These are phyloP conservation scores for Alca torda DNA, from an alignment of 2,797 vertebrate species.

Conservation along the genomic window DNA sequence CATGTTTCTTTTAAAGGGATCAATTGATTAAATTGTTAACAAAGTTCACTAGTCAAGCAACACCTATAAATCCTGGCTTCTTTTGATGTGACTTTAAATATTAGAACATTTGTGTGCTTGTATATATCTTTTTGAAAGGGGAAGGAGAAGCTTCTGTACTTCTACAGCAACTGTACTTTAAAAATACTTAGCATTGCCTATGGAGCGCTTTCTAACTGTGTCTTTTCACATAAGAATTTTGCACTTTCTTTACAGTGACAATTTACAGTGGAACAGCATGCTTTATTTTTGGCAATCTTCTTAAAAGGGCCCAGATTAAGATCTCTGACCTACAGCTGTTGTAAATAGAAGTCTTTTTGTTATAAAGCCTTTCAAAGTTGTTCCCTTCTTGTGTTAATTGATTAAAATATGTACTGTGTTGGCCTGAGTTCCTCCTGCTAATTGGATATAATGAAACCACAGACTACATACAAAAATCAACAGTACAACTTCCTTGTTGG, in stretches of 20 bases:
- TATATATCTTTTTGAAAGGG: not conserved
- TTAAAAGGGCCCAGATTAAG: conserved; percentile 9
- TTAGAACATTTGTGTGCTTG: not conserved
- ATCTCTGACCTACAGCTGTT: conserved; percentile 23
- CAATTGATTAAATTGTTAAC: not conserved
- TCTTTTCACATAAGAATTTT: not conserved
- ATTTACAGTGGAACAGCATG: not conserved
- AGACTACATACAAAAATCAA: not conserved
- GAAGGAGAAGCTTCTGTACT: not conserved
- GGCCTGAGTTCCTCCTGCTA: not conserved
- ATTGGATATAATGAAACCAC: not conserved
- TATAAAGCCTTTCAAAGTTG: not conserved
- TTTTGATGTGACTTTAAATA: not conserved
- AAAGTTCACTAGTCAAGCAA: not conserved
- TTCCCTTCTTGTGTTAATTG: not conserved
- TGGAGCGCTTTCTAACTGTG: not conserved
- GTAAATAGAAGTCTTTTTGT: not conserved
- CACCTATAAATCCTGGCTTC: not conserved
- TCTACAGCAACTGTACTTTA: not conserved
- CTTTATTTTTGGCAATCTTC: not conserved
- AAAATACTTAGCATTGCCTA: not conserved
- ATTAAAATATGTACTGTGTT: not conserved
- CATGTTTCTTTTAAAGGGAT: not conserved
- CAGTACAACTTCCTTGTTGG: not conserved
- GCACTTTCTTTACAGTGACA: not conserved